Evolutionary conservation across 2,113 vertebrate genomes (phyloP).

Genomic region (Lagopus leucura): DNA sequence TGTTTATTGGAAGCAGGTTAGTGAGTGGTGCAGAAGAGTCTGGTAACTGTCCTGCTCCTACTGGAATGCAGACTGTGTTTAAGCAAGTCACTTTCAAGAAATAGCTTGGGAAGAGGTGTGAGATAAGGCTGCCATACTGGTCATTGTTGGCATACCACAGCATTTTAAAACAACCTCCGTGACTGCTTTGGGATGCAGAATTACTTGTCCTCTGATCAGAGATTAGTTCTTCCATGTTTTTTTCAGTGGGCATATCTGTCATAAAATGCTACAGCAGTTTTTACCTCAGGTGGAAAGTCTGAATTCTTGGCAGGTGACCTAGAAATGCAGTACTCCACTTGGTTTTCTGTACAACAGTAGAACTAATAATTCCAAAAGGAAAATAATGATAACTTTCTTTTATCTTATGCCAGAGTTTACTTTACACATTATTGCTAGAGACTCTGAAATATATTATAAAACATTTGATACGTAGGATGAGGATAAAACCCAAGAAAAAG

Average conservation of each 20-base stretch:
- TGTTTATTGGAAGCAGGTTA: neutral
- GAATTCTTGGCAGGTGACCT: neutral
- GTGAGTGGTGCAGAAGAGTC: neutral
- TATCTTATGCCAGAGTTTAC: neutral
- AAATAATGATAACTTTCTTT: neutral
- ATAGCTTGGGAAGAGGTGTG: neutral
- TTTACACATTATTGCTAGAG: neutral
- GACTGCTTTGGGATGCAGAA: neutral
- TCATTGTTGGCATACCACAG: neutral
- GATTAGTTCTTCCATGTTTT: neutral
- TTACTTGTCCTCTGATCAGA: neutral
- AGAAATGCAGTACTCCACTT: neutral
- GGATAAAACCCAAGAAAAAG: neutral
- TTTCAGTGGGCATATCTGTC: neutral
- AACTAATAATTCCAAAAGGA: neutral
- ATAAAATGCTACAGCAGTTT: neutral
- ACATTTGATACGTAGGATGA: neutral
- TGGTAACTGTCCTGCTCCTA: neutral
- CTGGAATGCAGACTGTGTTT: neutral
- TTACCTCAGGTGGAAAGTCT: neutral
- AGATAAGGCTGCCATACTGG: neutral
- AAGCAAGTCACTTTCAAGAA: neutral
- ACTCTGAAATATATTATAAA: neutral
- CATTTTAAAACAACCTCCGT: neutral
- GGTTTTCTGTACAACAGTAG: neutral